Percentiles rank a stretch among this genome's conserved stretches.
Conservation (phyloP, 2,797 vertebrate genomes). For the Fistularia tabacaria region DNA sequence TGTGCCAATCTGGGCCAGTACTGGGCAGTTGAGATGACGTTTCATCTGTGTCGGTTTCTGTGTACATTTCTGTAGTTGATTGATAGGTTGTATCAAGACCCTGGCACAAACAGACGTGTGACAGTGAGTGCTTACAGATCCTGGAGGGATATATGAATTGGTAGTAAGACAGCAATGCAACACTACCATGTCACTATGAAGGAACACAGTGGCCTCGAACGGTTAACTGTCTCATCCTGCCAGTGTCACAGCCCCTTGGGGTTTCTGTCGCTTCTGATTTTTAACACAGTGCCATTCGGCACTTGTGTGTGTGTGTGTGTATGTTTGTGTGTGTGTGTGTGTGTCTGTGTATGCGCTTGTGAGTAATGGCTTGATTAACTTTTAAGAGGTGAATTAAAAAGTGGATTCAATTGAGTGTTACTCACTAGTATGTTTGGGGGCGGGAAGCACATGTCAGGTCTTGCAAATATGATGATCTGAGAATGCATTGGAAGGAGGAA, state of each 20-base stretch:
- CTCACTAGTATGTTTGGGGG: background rate
- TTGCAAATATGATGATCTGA: too few relatives aligned
- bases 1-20: too few relatives aligned
- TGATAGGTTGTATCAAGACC: too few relatives aligned
- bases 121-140: slow-evolving; percentile 11
- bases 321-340: too few relatives aligned
- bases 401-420: slow-evolving; percentile 20
- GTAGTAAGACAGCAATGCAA: slow-evolving; percentile 4
- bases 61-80: background rate
- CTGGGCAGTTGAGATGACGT: too few relatives aligned
- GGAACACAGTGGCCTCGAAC: slow-evolving; percentile 18
- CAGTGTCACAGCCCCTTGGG: slow-evolving; percentile 24
- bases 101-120: background rate
- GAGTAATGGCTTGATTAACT: slow-evolving; percentile 30
- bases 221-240: slow-evolving; percentile 26
- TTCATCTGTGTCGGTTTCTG: too few relatives aligned
- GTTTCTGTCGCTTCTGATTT: slow-evolving; percentile 42
- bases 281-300: slow-evolving; percentile 8
- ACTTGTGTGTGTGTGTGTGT: background rate
- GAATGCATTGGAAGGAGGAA: too few relatives aligned
- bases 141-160: slow-evolving; percentile 28
- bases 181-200: slow-evolving; percentile 28
- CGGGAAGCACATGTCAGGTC: slow-evolving; percentile 23
- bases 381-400: slow-evolving; percentile 25
- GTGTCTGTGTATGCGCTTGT: slow-evolving; percentile 5